Base-by-base conservation (phyloP, 2,888 invertebrate genomes). In the Synanthedon formicaeformis region DNA sequence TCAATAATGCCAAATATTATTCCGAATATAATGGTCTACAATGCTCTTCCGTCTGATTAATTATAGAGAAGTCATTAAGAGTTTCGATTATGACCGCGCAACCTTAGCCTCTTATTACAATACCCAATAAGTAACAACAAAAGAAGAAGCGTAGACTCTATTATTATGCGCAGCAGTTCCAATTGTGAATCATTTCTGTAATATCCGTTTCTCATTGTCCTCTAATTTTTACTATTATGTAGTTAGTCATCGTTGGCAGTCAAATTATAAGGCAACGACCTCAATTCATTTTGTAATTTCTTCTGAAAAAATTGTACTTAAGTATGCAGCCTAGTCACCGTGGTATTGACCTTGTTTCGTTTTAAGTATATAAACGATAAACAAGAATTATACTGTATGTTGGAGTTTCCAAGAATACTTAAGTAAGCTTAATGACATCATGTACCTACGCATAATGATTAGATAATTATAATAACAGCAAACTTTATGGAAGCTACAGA, bases 141-240 rank as follows among this genome's bases (percentile, higher is more conserved):
- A 56, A 54, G 53, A 56, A 51, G 54, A 50, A 52, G 52, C 52
- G 51, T 41, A 51, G 45, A 51, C 56, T 23, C 4, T 54, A 61
- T 57, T 58, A 55, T 58, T 52, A 53, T 52, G 57, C 55, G 54
- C 59, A 56, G 56, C 59, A 57, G 60, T 60, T 60, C 61, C 52
- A 57, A 61, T 60, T 60, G 57, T 59, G 61, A 62, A 62, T 61
- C 64, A 65, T 71, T 70, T 66, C 62, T 63, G 64, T 66, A 65
- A 69, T 71, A 65, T 71, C 71, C 70, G 69, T 62, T 66, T 59
- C 59, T 59, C 61, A 62, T 59, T 63, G 69, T 70, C 65, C 65
- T 67, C 65, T 57, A 58, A 53, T 55, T 60, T 55, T 65, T 66
- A 69, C 68, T 65, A 63, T 59, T 56, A 59, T 61, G 56, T 50